A percentile compares a stretch with the other conserved stretches of the same genome.
Evolutionary conservation across 2,113 vertebrate species (phyloP).

Genomic region (Myxocyprinus asiaticus): DNA sequence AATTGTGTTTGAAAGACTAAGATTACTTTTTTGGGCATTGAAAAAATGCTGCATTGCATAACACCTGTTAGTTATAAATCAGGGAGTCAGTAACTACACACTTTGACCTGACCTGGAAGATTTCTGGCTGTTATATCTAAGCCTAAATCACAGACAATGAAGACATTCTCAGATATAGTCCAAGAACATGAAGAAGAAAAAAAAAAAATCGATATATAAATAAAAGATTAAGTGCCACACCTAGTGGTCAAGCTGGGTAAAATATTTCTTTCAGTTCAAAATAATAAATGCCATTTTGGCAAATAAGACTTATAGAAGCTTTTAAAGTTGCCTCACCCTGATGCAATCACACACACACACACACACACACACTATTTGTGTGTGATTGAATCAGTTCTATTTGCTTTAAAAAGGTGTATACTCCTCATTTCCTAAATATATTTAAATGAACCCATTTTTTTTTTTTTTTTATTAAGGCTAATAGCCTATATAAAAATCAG

Average conservation of each 20-base stretch:
- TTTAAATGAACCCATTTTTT: not conserved
- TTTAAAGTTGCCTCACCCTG: not conserved
- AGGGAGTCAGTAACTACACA: not conserved
- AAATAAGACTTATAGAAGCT: not conserved
- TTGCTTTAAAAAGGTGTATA: no score
- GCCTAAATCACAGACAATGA: conserved; percentile 16
- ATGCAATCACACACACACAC: no score
- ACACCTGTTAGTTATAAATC: conserved; percentile 24
- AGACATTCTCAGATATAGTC: not conserved
- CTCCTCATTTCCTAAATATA: not conserved
- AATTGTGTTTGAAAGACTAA: not conserved
- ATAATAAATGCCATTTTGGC: conserved; percentile 14
- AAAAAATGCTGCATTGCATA: conserved; percentile 17
- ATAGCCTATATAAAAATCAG: not conserved
- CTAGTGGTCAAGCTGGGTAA: conserved; percentile 78
- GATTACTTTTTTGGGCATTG: conserved; percentile 12
- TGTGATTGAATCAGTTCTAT: no score
- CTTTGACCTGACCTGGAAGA: conserved; percentile 1
- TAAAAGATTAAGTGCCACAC: conserved; percentile 84
- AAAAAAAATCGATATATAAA: conserved; percentile 65
- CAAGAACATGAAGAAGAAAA: not conserved
- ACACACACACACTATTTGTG: no score
- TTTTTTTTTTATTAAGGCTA: no score
- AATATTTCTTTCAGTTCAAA: conserved; percentile 55
- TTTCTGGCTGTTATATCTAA: conserved; percentile 17